Base-by-base conservation (phyloP, 2,113 vertebrate genomes). In the Pachyramphus minor region DNA sequence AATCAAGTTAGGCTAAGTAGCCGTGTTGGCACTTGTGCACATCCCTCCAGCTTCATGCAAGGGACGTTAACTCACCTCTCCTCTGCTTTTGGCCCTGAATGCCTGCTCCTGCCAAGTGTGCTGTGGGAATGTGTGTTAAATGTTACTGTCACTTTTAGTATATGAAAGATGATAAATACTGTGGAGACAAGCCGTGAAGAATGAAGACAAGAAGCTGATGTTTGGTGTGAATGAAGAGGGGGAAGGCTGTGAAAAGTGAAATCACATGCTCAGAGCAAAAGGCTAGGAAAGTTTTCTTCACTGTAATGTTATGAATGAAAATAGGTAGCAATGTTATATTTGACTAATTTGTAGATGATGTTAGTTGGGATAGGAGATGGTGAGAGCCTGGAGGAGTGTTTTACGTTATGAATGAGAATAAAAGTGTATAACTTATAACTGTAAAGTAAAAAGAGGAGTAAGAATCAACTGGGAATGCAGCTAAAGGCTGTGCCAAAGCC, bases 151-250 rank as follows among this genome's bases (percentile, higher is more conserved):
- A 90, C 93, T 90, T 95, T 90, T 49, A 93, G 90, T 93, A 84
- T 63, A 95, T 2, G 79, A 94, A 86, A 92, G 76, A 96, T 95
- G 96, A 95, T 96, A 94, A 95, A 95, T 93, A 78, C 72, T 93
- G 93, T 59, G 73, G 96, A 94, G 93, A 95, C 86, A 96, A 96
- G 85, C 92, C 92, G 96, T 81, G 93, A 96, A 92, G 76, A 94
- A 95, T 49, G 92, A 90, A 96, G 93, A 95, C 95, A 97, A 96
- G 95, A 95, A 96, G 90, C 95, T 96, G 93, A 96, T 94, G 92
- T 93, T 96, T 94, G 93, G 95, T 96, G 93, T 78, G 96, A 94
- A 94, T 90, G 72, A 81, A 71, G 92, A 95, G 90, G 84, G 72
- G 83, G 90, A 87, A 86, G 95, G 76, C 83, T 94, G 95, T 92